Conservation (phyloP, 2,113 vertebrate genomes). For the Hyaena hyaena region DNA sequence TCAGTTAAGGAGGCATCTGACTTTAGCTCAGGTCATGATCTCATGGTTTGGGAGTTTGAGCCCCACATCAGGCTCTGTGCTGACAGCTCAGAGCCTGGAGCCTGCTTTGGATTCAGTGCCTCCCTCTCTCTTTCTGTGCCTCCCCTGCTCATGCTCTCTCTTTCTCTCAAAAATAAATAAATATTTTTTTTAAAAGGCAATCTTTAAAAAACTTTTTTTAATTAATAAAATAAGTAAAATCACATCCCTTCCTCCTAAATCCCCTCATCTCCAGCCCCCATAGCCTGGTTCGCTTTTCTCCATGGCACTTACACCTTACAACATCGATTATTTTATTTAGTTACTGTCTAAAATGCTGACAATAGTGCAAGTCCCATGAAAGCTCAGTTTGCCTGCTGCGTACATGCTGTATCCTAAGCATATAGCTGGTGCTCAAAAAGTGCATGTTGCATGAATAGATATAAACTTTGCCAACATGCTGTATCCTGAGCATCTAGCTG, state of each 20-base stretch:
- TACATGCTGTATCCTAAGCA: not conserved
- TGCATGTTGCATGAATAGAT: not conserved
- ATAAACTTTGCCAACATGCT: not conserved
- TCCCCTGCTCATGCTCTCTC: too few relatives aligned
- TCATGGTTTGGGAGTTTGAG: too few relatives aligned
- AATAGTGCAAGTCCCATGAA: not conserved
- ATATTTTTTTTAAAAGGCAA: too few relatives aligned
- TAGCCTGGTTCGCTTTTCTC: not conserved
- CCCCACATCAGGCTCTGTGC: too few relatives aligned
- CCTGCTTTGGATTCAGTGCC: too few relatives aligned
- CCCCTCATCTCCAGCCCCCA: not conserved
- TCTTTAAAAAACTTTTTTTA: too few relatives aligned
- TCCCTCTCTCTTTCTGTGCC: too few relatives aligned
- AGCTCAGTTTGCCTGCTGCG: not conserved
- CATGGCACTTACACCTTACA: not conserved
- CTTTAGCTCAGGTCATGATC: too few relatives aligned
- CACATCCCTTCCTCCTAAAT: not conserved
- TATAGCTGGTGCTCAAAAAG: not conserved
- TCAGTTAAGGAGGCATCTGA: too few relatives aligned
- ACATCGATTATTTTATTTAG: not conserved
- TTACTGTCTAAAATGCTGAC: not conserved
- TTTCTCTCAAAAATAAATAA: too few relatives aligned
- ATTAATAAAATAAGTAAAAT: not conserved
- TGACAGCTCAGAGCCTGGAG: too few relatives aligned
- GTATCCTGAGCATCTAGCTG: not conserved